Evolutionary conservation across 2,113 vertebrate genomes (phyloP), one percentile per base, ranked within the genome.

Genomic region (Caranx ignobilis): DNA sequence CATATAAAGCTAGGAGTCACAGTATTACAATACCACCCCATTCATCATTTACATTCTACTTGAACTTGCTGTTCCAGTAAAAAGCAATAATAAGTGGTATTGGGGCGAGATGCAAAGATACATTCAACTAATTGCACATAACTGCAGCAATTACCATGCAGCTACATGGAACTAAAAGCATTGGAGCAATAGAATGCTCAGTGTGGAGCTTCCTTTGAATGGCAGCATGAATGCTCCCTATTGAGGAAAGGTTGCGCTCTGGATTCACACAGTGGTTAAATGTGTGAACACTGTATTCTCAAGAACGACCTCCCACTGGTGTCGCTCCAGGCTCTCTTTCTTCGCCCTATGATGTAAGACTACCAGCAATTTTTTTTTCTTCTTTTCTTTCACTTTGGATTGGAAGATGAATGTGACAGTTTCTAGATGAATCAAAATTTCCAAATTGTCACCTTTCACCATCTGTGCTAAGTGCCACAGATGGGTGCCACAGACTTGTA

Each of bases 401-500:
- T 7, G 18, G n/a, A 18, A 59, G 39, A 83, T 55, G 62, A 79
- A 72, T 75, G 19, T 39, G 31, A 64, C 60, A 70, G 43, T 37
- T 82, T 82, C 26, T 21, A 55, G 68, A 56, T 16, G 31, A 83
- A 67, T 80, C 50, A 71, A 21, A 73, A 43, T 67, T 26, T 83
- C 67, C 39, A 68, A 78, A 86, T 54, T 71, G 65, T 72, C 47
- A 75, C 64, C 60, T 87, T 75, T 84, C 55, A 74, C 65, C 70
- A 81, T 86, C 64, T 77, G 80, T 43, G 73, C 64, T 68, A 47
- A 75, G 70, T 12, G 69, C 50, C 48, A 73, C 79, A 88, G 75
- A 88, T 75, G 67, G 78, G 50, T n/a, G 35, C 62, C 16, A 9
- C 68, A 74, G 76, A 80, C 54, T 65, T 59, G 35, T 11, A 32